Conservation (phyloP, 1,140 invertebrate species). For the Ptiloglossa arizonensis region DNA sequence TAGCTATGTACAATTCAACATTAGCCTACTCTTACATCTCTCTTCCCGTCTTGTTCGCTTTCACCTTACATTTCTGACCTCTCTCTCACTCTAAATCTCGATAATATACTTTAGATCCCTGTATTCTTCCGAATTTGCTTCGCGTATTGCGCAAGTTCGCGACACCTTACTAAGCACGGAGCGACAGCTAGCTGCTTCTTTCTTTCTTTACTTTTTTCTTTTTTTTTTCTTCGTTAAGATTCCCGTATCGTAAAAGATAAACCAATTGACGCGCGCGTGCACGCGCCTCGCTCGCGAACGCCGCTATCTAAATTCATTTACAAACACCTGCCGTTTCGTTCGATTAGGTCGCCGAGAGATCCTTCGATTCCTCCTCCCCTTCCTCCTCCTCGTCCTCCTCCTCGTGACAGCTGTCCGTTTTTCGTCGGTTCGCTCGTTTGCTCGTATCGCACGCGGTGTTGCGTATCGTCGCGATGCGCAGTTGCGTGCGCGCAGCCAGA, state of each 20-base stretch:
- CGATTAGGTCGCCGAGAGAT: constrained; percentile 16
- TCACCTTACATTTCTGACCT: constrained; percentile 30
- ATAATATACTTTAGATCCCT: constrained; percentile 75
- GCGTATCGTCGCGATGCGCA: too few species aligned
- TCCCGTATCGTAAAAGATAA: constrained; percentile 78
- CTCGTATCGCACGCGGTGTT: neutral
- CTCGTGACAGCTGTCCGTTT: constrained; percentile 6
- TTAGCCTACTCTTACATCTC: constrained; percentile 60
- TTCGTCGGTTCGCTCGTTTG: neutral
- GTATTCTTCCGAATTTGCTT: constrained; percentile 82
- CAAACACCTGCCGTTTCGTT: constrained; percentile 55
- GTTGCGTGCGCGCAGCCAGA: constrained; percentile 1
- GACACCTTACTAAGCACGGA: constrained; percentile 74
- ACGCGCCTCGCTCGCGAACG: constrained; percentile 40
- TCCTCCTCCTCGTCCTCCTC: neutral
- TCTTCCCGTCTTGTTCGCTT: constrained; percentile 38
- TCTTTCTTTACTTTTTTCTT: too few species aligned
- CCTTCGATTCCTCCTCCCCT: neutral
- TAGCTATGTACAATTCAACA: constrained; percentile 80
- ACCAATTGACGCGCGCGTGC: constrained; percentile 72
- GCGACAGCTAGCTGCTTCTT: constrained; percentile 66
- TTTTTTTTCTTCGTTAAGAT: constrained; percentile 15
- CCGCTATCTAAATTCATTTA: constrained; percentile 70
- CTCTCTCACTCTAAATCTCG: constrained; percentile 40
- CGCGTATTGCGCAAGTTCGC: constrained; percentile 73